Evolutionary conservation across 2,797 vertebrate species (phyloP).

Genomic region (Cephalopachus bancanus): DNA sequence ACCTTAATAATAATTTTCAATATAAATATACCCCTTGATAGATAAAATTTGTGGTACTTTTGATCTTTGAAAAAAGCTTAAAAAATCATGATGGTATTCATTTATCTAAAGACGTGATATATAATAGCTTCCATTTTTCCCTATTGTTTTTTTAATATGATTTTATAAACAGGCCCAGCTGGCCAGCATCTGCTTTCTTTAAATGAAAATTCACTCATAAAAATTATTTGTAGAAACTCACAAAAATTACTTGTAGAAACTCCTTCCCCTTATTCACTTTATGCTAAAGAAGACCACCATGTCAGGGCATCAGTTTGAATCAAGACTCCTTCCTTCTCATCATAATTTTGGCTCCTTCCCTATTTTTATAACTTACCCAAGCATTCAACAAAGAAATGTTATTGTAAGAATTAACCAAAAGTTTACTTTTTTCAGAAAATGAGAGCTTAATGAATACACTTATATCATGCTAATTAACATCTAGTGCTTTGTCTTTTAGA

Average conservation of each 20-base stretch:
- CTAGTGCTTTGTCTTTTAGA: conserved; percentile 35
- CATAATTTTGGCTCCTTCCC: not conserved
- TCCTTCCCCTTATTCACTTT: not conserved
- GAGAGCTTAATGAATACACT: conserved; percentile 25
- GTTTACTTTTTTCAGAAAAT: conserved; percentile 62
- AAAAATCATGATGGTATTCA: not conserved
- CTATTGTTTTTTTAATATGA: not conserved
- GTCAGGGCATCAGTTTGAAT: not conserved
- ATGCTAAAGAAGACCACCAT: not conserved
- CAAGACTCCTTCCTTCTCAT: not conserved
- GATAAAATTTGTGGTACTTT: not conserved
- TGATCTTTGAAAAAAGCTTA: not conserved
- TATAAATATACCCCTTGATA: not conserved
- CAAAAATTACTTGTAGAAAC: not conserved
- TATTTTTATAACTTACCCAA: conserved; percentile 26
- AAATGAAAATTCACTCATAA: not conserved
- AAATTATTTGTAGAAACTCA: not conserved
- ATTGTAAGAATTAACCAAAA: conserved; percentile 37
- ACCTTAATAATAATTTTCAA: not conserved
- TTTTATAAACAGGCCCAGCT: not conserved
- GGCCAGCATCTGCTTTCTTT: not conserved
- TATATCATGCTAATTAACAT: conserved; percentile 53
- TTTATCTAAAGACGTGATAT: not conserved
- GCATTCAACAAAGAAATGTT: conserved; percentile 55
- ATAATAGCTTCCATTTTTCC: not conserved